phyloP scores from a whole-genome alignment of 2,888 invertebrate genomes.

The Agriopis leucophaearia region DNA sequence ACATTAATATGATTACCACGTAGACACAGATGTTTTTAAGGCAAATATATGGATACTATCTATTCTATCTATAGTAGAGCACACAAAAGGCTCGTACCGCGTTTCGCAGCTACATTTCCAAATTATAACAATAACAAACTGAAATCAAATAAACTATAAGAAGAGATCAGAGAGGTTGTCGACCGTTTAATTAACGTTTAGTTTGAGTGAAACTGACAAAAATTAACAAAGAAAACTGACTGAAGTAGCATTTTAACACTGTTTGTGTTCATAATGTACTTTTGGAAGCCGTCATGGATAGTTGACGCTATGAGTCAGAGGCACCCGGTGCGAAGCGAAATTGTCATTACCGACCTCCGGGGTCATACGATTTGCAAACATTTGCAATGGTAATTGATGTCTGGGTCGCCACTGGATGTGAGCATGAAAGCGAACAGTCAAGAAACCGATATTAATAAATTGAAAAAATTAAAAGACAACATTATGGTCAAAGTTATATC shows the following conservation, averaged over 20 bases:
- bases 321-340: slow-evolving; percentile 57
- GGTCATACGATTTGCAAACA: slow-evolving; percentile 64
- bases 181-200: not conserved
- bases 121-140: slow-evolving; percentile 31
- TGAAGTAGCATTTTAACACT: slow-evolving; percentile 9
- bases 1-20: slow-evolving; percentile 42
- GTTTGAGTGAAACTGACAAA: not conserved
- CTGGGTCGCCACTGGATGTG: slow-evolving; percentile 37
- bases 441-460: not conserved
- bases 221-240: slow-evolving; percentile 11
- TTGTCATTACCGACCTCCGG: slow-evolving; percentile 70
- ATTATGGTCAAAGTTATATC: not conserved
- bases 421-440: not conserved
- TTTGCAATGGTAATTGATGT: slow-evolving; percentile 50
- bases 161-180: not conserved
- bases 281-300: slow-evolving; percentile 51
- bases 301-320: slow-evolving; percentile 61
- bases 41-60: slow-evolving; percentile 45
- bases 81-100: slow-evolving; percentile 32
- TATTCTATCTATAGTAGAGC: slow-evolving; percentile 35
- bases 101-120: slow-evolving; percentile 18
- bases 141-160: not conserved
- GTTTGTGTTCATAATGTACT: slow-evolving; percentile 30
- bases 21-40: slow-evolving; percentile 54
- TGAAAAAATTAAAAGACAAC: not conserved